Evolutionary conservation across 30 jellyfish, hydroid and myxozoan species (phyloP).

Genomic region (Sanderia malayensis): DNA sequence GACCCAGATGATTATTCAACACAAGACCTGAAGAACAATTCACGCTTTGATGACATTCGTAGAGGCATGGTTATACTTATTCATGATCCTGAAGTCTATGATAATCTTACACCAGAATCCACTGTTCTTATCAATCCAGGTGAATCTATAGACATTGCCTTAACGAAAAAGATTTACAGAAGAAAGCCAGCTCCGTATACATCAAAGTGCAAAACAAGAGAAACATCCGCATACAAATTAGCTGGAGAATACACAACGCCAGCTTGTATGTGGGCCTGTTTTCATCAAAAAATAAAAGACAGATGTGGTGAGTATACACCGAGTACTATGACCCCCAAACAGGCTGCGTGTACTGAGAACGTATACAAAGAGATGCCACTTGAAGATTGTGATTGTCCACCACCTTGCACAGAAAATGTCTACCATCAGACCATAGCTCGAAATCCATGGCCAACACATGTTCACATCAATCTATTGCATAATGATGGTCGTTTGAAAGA

Average conservation of each 20-base stretch:
- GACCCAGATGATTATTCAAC: too few species aligned
- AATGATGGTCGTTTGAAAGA: conserved; percentile 2
- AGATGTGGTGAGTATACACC: conserved; percentile 3
- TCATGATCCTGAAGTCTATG: conserved; percentile 35
- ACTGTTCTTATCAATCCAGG: conserved; percentile 32
- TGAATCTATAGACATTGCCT: conserved; percentile 9
- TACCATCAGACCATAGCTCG: conserved; percentile 2
- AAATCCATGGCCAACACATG: conserved; percentile 31
- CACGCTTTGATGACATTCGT: too few species aligned
- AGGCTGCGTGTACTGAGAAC: conserved; percentile 5
- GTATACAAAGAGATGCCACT: conserved; percentile 7
- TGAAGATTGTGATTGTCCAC: conserved; percentile 34
- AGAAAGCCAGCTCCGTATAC: conserved; percentile 42
- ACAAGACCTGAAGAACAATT: too few species aligned
- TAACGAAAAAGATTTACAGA: not conserved
- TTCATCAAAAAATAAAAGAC: conserved; percentile 5
- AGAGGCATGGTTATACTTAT: not conserved
- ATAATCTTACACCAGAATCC: conserved; percentile 1
- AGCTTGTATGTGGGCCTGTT: conserved; percentile 29
- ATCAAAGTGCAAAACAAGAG: conserved; percentile 39
- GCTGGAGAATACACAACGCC: conserved; percentile 27
- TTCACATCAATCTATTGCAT: conserved; percentile 6
- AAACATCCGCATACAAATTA: conserved; percentile 28
- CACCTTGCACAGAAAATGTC: conserved; percentile 31
- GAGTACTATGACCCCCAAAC: not conserved